Evolutionary conservation across 2,888 invertebrate genomes (phyloP).

Genomic region (Hololepta plana): DNA sequence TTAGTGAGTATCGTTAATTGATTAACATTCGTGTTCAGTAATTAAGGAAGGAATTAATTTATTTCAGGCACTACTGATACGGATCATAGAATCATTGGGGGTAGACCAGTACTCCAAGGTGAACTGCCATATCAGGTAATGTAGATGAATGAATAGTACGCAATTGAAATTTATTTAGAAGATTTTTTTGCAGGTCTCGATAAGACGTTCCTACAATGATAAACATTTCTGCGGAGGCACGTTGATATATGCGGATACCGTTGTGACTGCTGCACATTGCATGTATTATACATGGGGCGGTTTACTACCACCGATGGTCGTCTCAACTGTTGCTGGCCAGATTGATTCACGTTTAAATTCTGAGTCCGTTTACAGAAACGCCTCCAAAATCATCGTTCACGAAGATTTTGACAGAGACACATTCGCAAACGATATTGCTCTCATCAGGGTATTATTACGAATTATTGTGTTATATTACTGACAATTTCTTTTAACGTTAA

Average conservation of each 20-base stretch:
- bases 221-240: constrained; percentile 16
- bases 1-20: too few relatives aligned
- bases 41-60: too few relatives aligned
- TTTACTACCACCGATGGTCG: constrained; percentile 11
- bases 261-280: constrained; percentile 17
- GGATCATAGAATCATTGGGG: constrained; percentile 13
- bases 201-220: constrained; percentile 15
- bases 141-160: constrained; percentile 2
- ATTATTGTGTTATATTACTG: neutral
- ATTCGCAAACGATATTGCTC: constrained; percentile 15
- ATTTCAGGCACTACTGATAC: too few relatives aligned
- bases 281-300: constrained; percentile 16
- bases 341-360: constrained; percentile 9
- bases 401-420: constrained; percentile 11
- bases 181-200: constrained; percentile 13
- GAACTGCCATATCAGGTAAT: constrained; percentile 15
- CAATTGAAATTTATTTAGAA: neutral
- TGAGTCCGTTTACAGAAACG: constrained; percentile 11
- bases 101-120: constrained; percentile 11
- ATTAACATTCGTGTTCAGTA: too few relatives aligned
- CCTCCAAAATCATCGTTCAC: constrained; percentile 12
- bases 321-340: constrained; percentile 14
- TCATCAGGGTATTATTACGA: constrained; percentile 13
- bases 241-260: constrained; percentile 12
- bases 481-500: neutral